Evolutionary conservation across 2,888 invertebrate species (phyloP).

Genomic region (Lithophane ornitopus): DNA sequence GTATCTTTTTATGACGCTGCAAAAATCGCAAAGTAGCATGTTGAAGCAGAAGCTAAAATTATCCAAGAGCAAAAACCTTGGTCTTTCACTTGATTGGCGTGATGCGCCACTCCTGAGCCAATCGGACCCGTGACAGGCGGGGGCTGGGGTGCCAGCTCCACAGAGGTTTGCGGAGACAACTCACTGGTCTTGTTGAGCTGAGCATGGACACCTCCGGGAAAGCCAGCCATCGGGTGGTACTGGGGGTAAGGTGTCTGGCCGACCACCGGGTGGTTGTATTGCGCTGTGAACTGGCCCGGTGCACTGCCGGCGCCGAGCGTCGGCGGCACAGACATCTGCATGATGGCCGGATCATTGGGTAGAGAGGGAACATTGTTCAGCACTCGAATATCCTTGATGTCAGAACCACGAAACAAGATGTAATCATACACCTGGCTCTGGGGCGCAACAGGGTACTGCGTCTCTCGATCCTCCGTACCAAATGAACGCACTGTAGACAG

Average conservation of each 20-base stretch:
- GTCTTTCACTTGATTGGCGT: conserved; percentile 90
- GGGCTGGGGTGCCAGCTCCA: conserved; percentile 83
- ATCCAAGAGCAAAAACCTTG: conserved; percentile 87
- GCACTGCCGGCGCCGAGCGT: conserved; percentile 92
- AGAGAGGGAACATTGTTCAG: conserved; percentile 96
- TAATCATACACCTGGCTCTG: conserved; percentile 99
- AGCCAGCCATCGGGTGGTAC: conserved; percentile 89
- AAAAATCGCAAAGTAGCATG: conserved; percentile 88
- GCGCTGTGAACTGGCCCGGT: conserved; percentile 91
- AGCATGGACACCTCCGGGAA: conserved; percentile 86
- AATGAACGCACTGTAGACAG: conserved; percentile 97
- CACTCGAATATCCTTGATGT: conserved; percentile 99
- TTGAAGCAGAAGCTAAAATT: conserved; percentile 81
- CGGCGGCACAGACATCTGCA: conserved; percentile 96
- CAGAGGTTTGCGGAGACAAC: conserved; percentile 87
- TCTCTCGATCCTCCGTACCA: conserved; percentile 99
- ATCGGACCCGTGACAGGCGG: conserved; percentile 83
- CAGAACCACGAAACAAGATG: conserved; percentile 99
- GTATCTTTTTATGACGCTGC: conserved; percentile 70
- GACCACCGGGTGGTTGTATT: conserved; percentile 94
- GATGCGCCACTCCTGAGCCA: conserved; percentile 87
- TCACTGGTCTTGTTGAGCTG: conserved; percentile 90
- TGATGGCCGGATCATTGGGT: conserved; percentile 99
- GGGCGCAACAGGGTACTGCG: conserved; percentile 98
- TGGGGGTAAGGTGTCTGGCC: conserved; percentile 89